phyloP scores from a whole-genome alignment of 1,140 invertebrate genomes.

The Choristoneura fumiferana region DNA sequence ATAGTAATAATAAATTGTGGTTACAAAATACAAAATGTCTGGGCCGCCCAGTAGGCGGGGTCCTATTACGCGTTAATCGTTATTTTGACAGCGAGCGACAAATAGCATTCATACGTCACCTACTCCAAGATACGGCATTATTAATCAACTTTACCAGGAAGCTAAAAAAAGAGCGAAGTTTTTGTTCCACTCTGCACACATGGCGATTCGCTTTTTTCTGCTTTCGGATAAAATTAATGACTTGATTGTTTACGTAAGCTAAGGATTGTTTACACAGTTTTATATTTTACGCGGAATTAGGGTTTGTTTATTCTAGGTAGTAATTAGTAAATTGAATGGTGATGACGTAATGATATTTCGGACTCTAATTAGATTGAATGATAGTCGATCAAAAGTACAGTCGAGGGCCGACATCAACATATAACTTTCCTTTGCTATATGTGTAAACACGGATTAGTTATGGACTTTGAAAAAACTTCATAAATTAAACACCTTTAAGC shows the following conservation, averaged over 20 bases:
- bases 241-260: conserved; percentile 33
- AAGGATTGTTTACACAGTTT: conserved; percentile 12
- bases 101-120: conserved; percentile 44
- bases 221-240: conserved; percentile 41
- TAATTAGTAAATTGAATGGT: background rate
- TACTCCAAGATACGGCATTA: conserved; percentile 22
- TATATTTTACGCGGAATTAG: conserved; percentile 2
- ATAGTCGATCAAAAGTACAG: no score
- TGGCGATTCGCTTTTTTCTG: conserved; percentile 29
- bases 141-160: conserved; percentile 50
- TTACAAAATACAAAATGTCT: no score
- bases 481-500: no score
- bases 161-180: conserved; percentile 24
- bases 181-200: conserved; percentile 33
- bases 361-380: no score
- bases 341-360: no score
- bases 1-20: no score
- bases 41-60: conserved; percentile 41
- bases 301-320: background rate
- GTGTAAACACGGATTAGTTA: no score
- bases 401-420: no score
- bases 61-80: conserved; percentile 47
- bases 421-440: no score
- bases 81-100: conserved; percentile 63
- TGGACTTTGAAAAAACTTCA: no score